Base-by-base conservation (phyloP, 2,113 vertebrate genomes). In the Albula glossodonta region DNA sequence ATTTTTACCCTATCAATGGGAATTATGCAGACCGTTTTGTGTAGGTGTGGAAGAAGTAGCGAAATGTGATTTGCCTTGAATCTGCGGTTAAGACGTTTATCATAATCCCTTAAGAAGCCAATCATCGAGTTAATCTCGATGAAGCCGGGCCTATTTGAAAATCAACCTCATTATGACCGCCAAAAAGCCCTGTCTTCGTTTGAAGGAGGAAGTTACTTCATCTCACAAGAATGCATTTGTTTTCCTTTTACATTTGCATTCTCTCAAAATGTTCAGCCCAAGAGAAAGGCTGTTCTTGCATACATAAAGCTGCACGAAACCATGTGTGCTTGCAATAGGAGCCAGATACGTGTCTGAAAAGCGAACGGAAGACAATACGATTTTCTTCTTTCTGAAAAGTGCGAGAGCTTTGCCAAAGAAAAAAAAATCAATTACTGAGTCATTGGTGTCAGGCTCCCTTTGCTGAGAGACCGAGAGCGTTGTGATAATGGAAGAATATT, bases 1-100 rank as follows among this genome's bases (percentile, higher is more conserved):
- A 91, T 41, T 41, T 94, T 87, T 78, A 92, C 91, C 93, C 92
- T 93, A 94, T 94, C 93, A 94, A 93, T 93, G 90, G 93, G 93
- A 93, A 93, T 94, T 94, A 94, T 94, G 93, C 90, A 94, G 57
- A 7, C 22, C n/a, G 80, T 11, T 7, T 13, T 0, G n/a, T n/a
- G 50, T 4, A 17, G 50, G 31, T 51, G 52, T n/a, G 51, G 31
- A 41, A 41, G 17, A 52, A 12, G 80, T 51, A 82, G 53, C 7
- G 56, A 51, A 56, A 51, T 52, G 50, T 41, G 9, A 51, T 25
- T 10, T 12, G 80, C 22, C n/a, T 41, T 90, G 89, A 93, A 88
- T 77, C 91, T 87, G 86, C 88, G 90, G 92, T 56, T 63, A 93
- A 94, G 92, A 92, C 91, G 89, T 91, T 94, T 92, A 93, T 94